Percentiles rank a stretch among this genome's conserved stretches.
These are phyloP conservation scores for Nemotelus nigrinus DNA, from an alignment of 2,888 invertebrate species.

Conservation along the genomic window DNA sequence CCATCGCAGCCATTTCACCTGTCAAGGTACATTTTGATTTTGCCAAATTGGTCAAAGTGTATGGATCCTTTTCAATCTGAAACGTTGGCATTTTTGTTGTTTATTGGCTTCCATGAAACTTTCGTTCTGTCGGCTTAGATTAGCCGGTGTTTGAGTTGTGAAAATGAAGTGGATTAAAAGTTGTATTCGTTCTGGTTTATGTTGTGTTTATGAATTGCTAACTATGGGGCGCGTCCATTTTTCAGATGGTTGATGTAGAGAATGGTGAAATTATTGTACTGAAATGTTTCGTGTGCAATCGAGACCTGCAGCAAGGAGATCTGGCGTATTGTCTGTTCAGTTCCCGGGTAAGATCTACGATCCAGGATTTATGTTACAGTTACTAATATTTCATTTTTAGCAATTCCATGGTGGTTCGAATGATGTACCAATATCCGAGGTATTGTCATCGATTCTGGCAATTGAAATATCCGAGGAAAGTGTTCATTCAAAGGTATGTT, in stretches of 20 bases:
- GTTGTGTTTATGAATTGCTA: conserved; percentile 1
- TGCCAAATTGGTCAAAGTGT: conserved; percentile 50
- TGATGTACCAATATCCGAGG: conserved; percentile 45
- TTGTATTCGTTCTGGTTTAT: no score
- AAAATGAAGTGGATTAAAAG: no score
- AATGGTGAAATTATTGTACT: neutral
- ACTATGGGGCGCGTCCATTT: conserved; percentile 8
- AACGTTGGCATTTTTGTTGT: conserved; percentile 49
- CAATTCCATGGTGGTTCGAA: neutral
- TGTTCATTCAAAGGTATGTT: conserved; percentile 69
- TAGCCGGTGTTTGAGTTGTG: no score
- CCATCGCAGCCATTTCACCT: conserved; percentile 6
- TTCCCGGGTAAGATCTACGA: conserved; percentile 45
- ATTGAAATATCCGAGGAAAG: conserved; percentile 65
- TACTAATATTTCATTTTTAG: no score
- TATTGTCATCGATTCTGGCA: conserved; percentile 52
- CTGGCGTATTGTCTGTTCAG: conserved; percentile 52
- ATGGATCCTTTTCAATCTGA: conserved; percentile 43
- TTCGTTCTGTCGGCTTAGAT: neutral
- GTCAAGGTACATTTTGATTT: conserved; percentile 45
- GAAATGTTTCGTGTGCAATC: conserved; percentile 53
- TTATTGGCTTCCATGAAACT: conserved; percentile 15
- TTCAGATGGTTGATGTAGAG: conserved; percentile 40
- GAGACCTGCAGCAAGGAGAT: conserved; percentile 49
- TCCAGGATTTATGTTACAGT: no score